These are phyloP conservation scores for Lineus longissimus DNA, from an alignment of 1,140 invertebrate genomes.

Conservation along the genomic window DNA sequence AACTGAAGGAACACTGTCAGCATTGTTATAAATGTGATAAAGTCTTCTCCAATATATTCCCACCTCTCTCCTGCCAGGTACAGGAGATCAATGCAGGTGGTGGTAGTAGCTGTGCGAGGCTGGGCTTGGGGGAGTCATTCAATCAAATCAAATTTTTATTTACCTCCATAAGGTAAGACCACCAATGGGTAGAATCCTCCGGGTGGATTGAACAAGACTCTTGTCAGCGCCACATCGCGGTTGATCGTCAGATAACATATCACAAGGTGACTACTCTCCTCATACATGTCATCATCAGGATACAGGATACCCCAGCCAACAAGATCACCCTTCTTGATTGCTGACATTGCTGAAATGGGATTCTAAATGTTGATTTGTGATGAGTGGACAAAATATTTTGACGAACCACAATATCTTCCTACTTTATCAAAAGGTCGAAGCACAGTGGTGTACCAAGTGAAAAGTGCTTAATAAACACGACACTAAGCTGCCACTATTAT, in stretches of 20 bases:
- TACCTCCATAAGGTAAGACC: slow-evolving; percentile 36
- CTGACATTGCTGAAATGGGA: slow-evolving; percentile 8
- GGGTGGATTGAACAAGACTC: slow-evolving; percentile 43
- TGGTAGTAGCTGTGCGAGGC: too few relatives aligned
- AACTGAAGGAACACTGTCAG: too few relatives aligned
- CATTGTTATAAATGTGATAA: too few relatives aligned
- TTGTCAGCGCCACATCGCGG: slow-evolving; percentile 34
- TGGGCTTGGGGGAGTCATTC: background rate
- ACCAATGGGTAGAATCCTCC: slow-evolving; percentile 46
- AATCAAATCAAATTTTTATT: background rate
- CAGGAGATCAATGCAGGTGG: too few relatives aligned
- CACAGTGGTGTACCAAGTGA: too few relatives aligned
- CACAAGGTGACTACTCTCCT: slow-evolving; percentile 33
- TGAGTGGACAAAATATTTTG: background rate
- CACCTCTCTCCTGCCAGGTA: too few relatives aligned
- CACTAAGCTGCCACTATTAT: too few relatives aligned
- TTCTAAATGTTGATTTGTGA: background rate
- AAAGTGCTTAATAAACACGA: too few relatives aligned
- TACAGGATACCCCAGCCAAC: slow-evolving; percentile 40
- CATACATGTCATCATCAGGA: slow-evolving; percentile 22
- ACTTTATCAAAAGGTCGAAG: background rate
- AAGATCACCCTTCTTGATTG: slow-evolving; percentile 27
- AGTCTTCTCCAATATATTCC: too few relatives aligned
- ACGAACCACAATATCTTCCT: background rate
- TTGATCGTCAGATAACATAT: slow-evolving; percentile 48